Conservation (phyloP, 2,113 vertebrate genomes). For the Lucifuga dentata region DNA sequence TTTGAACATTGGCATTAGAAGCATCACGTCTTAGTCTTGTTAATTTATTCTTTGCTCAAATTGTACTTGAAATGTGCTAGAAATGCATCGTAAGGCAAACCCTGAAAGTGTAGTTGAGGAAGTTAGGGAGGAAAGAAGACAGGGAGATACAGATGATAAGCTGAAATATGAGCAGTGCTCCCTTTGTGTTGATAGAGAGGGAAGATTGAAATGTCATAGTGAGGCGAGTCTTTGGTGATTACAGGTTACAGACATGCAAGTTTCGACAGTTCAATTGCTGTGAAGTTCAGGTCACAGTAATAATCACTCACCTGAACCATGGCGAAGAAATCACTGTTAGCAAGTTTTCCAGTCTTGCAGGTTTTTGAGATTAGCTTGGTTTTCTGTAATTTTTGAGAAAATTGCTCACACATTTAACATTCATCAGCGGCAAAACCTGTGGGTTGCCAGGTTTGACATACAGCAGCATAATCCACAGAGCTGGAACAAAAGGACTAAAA, state of each 20-base stretch:
- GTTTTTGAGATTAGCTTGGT: neutral
- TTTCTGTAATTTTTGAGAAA: neutral
- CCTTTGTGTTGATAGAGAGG: slow-evolving; percentile 21
- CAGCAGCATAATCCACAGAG: neutral
- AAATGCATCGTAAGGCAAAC: too few species aligned
- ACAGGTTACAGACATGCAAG: slow-evolving; percentile 20
- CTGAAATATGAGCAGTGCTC: slow-evolving; percentile 15
- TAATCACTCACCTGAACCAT: too few species aligned
- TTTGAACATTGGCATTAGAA: too few species aligned
- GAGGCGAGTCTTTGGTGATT: slow-evolving; percentile 23
- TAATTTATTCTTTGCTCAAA: too few species aligned
- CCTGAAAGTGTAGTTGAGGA: too few species aligned
- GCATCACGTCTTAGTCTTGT: too few species aligned
- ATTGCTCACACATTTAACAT: neutral
- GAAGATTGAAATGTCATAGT: slow-evolving; percentile 25
- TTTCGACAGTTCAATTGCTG: neutral
- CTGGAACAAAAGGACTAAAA: slow-evolving; percentile 7
- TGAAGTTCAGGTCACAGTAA: slow-evolving; percentile 7
- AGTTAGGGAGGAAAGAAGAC: too few species aligned
- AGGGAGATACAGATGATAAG: neutral
- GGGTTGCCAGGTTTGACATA: neutral
- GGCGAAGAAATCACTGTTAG: neutral
- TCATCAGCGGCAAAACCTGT: slow-evolving; percentile 11
- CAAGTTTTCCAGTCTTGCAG: neutral
- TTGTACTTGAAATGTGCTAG: too few species aligned